A percentile compares a stretch with the other conserved stretches of the same genome.
Evolutionary conservation across 2,888 invertebrate genomes (phyloP).

Genomic region (Achlya flavicornis): DNA sequence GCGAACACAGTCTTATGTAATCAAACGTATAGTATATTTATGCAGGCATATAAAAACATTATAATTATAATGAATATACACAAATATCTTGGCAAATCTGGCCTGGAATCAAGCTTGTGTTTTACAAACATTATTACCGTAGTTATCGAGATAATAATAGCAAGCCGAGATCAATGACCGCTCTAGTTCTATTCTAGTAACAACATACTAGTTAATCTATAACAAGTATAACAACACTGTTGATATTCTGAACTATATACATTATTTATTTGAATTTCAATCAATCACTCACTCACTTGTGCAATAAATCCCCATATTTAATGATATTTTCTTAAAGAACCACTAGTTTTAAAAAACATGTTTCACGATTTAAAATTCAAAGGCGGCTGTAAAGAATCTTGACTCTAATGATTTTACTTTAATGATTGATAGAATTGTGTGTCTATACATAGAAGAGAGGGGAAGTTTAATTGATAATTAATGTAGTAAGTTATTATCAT

Average conservation of each 20-base stretch:
- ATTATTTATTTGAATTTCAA: conserved; percentile 21
- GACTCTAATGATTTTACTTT: not conserved
- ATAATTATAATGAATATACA: conserved; percentile 26
- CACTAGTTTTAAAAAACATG: not conserved
- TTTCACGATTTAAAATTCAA: not conserved
- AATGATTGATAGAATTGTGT: not conserved
- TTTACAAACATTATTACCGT: conserved; percentile 63
- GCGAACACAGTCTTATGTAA: conserved; percentile 28
- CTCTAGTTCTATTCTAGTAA: conserved; percentile 73
- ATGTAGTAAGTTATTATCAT: conserved; percentile 39
- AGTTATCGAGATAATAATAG: conserved; percentile 73
- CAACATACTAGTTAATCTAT: conserved; percentile 30
- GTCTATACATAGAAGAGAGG: conserved; percentile 2
- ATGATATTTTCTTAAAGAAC: not conserved
- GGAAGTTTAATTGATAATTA: conserved; percentile 33
- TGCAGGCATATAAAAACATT: not conserved
- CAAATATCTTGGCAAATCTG: conserved; percentile 44
- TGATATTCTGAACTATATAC: conserved; percentile 53
- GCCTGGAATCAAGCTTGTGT: conserved; percentile 58
- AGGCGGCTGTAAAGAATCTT: not conserved
- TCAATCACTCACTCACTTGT: not conserved
- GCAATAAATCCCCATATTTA: not conserved
- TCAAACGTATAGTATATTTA: not conserved
- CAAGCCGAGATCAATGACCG: conserved; percentile 67
- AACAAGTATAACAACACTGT: conserved; percentile 45